Evolutionary conservation across 2,113 vertebrate genomes (phyloP), one percentile per base, ranked within the genome.

Genomic region (Daphoenositta chrysoptera): DNA sequence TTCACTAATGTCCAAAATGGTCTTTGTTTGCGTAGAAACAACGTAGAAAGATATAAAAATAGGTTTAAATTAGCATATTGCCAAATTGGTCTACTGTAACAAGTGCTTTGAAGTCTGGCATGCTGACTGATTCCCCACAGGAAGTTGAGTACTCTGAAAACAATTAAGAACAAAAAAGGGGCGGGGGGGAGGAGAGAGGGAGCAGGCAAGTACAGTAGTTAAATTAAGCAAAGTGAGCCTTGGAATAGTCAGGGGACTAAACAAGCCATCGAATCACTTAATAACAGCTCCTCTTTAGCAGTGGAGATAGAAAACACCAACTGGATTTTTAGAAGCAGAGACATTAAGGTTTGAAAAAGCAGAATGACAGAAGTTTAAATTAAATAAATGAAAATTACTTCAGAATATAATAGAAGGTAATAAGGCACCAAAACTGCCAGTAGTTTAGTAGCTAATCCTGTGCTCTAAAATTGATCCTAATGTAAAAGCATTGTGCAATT

Each of bases 301-400:
- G 35, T 5, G 4, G 47, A 87, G 71, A 82, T 48, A 94, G 96
- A 82, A 96, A 84, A 95, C 83, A 91, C 37, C 39, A 76, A 95
- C 78, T 80, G 83, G 73, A 93, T 91, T 95, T 91, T 91, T 66
- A 88, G 80, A 91, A 92, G 90, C 57, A 20, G 80, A 94, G 68
- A 89, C 91, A 82, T 95, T 94, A 88, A 61, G 75, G 96, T 64
- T 85, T 91, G 94, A 94, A 93, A 93, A 68, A 83, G 93, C 71
- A 82, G 58, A 92, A 78, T 78, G 94, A 76, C 80, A 73, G 83
- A 90, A 93, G 78, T 90, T 93, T 70, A 96, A 93, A 96, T 94
- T 90, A 96, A 98, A 97, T 93, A 93, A 97, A 97, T 94, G 93
- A 97, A 94, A 97, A 97, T 97, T 94, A 94, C 88, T 97, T 97